These are phyloP conservation scores for Mesoligia furuncula DNA, from an alignment of 2,888 invertebrate species.

Conservation along the genomic window DNA sequence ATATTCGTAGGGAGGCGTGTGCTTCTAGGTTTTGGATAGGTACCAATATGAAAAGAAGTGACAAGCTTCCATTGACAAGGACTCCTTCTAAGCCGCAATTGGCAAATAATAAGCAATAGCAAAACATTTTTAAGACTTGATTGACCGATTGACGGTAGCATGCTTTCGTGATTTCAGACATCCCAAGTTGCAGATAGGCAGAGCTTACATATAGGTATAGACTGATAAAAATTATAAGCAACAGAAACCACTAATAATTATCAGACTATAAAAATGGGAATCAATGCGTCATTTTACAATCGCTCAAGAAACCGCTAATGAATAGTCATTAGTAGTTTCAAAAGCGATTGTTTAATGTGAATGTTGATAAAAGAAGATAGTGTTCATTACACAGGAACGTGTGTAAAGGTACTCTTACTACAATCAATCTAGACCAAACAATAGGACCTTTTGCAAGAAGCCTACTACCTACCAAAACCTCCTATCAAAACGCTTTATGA, in stretches of 20 bases:
- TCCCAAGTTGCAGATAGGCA: background rate
- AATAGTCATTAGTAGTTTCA: conserved; percentile 3
- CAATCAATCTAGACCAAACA: background rate
- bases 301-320: conserved; percentile 14
- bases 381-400: background rate
- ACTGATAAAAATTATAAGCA: conserved; percentile 13
- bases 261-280: background rate
- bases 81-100: too few species aligned
- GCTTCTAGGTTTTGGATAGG: background rate
- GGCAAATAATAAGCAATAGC: background rate
- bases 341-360: conserved; percentile 2
- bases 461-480: background rate
- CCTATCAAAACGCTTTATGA: background rate
- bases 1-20: background rate
- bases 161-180: background rate
- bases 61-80: background rate
- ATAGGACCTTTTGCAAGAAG: background rate
- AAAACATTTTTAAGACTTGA: background rate
- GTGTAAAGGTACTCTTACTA: background rate
- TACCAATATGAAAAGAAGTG: background rate
- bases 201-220: background rate
- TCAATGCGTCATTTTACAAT: conserved; percentile 12
- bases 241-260: background rate
- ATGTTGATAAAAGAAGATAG: conserved; percentile 6
- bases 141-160: background rate